Conservation (phyloP, 1,140 invertebrate species). For the Lepidostoma basale region DNA sequence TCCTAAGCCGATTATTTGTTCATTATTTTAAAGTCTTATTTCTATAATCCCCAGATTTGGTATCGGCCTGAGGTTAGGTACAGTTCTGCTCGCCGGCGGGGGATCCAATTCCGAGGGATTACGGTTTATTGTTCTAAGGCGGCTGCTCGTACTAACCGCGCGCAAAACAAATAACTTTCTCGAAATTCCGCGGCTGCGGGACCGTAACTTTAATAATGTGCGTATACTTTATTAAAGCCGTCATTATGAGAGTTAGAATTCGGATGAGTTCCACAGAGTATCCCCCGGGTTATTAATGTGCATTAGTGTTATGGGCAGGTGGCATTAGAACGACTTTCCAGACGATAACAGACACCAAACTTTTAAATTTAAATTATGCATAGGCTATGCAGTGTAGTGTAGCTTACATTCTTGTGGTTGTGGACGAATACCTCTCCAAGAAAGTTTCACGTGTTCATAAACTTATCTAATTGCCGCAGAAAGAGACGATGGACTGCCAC, state of each 20-base stretch:
- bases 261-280: neutral
- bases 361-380: no score
- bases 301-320: no score
- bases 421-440: no score
- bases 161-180: conserved; percentile 14
- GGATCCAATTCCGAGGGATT: conserved; percentile 12
- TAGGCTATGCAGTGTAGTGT: no score
- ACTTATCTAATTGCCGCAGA: no score
- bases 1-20: conserved; percentile 13
- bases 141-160: neutral
- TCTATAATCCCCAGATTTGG: conserved; percentile 6
- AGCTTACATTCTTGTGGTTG: no score
- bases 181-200: neutral
- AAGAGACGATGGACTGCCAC: no score
- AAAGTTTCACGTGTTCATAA: no score
- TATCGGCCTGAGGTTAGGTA: neutral
- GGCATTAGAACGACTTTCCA: no score
- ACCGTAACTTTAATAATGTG: conserved; percentile 9
- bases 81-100: neutral
- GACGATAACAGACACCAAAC: no score
- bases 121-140: conserved; percentile 12
- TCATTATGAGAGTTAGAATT: neutral
- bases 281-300: no score
- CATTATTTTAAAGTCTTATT: conserved; percentile 11
- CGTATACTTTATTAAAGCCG: conserved; percentile 8